A percentile compares a stretch with the other conserved stretches of the same genome.
These are phyloP conservation scores for Canis aureus DNA, from an alignment of 2,113 vertebrate species.

Conservation along the genomic window DNA sequence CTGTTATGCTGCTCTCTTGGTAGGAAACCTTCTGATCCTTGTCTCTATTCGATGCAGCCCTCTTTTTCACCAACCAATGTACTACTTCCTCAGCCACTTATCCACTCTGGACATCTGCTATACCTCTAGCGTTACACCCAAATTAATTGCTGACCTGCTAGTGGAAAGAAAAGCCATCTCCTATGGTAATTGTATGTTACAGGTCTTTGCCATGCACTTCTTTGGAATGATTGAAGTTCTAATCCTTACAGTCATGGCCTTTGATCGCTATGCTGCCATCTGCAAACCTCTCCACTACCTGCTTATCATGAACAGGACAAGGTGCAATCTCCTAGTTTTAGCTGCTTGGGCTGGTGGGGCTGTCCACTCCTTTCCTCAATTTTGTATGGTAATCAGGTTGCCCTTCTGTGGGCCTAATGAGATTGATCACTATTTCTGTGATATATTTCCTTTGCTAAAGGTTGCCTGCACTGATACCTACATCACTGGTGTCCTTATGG, in stretches of 20 bases:
- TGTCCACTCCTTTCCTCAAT: neutral
- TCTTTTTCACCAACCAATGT: slow-evolving; percentile 36
- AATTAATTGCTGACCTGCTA: neutral
- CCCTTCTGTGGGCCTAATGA: neutral
- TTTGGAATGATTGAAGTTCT: neutral
- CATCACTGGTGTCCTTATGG: neutral
- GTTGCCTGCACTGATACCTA: slow-evolving; percentile 32
- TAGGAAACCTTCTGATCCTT: slow-evolving; percentile 20
- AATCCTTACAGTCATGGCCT: neutral
- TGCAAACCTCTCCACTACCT: slow-evolving; percentile 30
- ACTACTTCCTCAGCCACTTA: slow-evolving; percentile 53
- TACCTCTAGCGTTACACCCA: neutral
- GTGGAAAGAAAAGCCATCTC: slow-evolving; percentile 17
- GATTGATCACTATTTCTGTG: neutral
- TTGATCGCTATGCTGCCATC: slow-evolving; percentile 32
- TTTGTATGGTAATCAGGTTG: neutral
- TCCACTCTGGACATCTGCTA: slow-evolving; percentile 35
- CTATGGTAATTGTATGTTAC: neutral
- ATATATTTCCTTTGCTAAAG: slow-evolving; percentile 42
- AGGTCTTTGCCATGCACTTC: slow-evolving; percentile 17
- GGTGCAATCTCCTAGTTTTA: neutral
- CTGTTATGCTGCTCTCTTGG: neutral
- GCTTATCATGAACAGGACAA: neutral
- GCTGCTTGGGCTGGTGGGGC: neutral
- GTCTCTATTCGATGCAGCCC: neutral